phyloP scores from a whole-genome alignment of 2,113 vertebrate species.

The Emberiza fucata region DNA sequence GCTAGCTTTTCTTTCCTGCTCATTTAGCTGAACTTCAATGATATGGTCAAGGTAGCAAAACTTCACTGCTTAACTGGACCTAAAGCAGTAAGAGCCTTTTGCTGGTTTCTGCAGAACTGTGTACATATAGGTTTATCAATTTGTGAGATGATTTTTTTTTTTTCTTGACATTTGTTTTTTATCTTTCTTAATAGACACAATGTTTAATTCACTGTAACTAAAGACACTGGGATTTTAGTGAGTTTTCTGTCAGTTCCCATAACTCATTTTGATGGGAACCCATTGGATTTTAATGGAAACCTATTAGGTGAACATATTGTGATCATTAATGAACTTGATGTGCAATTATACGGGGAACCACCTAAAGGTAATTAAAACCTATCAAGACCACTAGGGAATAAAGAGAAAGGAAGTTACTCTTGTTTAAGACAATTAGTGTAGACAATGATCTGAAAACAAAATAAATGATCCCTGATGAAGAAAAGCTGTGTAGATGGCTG shows the following conservation, averaged over 20 bases:
- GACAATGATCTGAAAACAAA: conserved; percentile 73
- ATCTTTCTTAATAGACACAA: conserved; percentile 52
- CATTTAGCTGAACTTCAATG: neutral
- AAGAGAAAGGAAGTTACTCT: conserved; percentile 74
- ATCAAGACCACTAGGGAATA: conserved; percentile 67
- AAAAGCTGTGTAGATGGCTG: conserved; percentile 65
- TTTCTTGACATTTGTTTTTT: neutral
- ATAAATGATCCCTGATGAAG: conserved; percentile 69
- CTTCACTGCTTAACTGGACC: neutral
- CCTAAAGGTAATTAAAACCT: conserved; percentile 79
- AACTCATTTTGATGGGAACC: conserved; percentile 76
- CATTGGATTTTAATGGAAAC: conserved; percentile 78
- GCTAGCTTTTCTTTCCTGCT: neutral
- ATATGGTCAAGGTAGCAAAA: neutral
- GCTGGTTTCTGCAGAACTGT: neutral
- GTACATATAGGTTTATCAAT: neutral
- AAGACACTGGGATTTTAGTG: conserved; percentile 62
- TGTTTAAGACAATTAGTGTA: conserved; percentile 78
- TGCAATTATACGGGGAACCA: conserved; percentile 58
- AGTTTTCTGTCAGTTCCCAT: conserved; percentile 62
- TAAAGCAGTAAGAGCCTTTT: neutral
- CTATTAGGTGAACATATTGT: conserved; percentile 76
- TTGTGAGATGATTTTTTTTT: neutral
- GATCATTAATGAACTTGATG: conserved; percentile 75
- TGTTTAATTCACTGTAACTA: conserved; percentile 65